These are phyloP conservation scores for Plagodis dolabraria DNA, from an alignment of 2,888 invertebrate genomes.

Conservation along the genomic window DNA sequence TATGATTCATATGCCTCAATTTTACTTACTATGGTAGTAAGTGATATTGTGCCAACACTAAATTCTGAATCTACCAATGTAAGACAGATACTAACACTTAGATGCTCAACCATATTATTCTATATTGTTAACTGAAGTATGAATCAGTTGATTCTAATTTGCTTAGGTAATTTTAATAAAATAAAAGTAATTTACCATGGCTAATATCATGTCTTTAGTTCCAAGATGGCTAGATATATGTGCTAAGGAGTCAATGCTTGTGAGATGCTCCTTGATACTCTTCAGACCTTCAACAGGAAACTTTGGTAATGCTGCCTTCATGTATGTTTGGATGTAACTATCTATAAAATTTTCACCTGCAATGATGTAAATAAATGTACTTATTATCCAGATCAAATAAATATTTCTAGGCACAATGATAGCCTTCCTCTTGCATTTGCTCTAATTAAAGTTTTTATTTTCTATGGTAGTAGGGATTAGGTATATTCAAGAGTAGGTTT, in stretches of 20 bases:
- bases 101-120: too few relatives aligned
- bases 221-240: conserved; percentile 91
- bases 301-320: conserved; percentile 88
- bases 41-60: too few relatives aligned
- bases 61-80: too few relatives aligned
- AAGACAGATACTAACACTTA: too few relatives aligned
- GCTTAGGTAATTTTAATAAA: background rate
- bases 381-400: too few relatives aligned
- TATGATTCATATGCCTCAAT: too few relatives aligned
- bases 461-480: too few relatives aligned
- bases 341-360: conserved; percentile 87
- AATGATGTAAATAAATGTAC: conserved; percentile 26
- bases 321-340: conserved; percentile 87
- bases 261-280: conserved; percentile 87
- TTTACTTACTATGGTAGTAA: too few relatives aligned
- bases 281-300: conserved; percentile 91
- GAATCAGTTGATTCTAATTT: background rate
- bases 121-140: background rate
- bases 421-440: too few relatives aligned
- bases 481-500: too few relatives aligned
- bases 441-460: too few relatives aligned
- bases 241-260: conserved; percentile 87
- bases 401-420: too few relatives aligned
- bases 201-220: conserved; percentile 91
- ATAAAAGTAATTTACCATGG: conserved; percentile 85